Base-by-base conservation (phyloP, 2,113 vertebrate genomes). In the Ammospiza caudacuta region DNA sequence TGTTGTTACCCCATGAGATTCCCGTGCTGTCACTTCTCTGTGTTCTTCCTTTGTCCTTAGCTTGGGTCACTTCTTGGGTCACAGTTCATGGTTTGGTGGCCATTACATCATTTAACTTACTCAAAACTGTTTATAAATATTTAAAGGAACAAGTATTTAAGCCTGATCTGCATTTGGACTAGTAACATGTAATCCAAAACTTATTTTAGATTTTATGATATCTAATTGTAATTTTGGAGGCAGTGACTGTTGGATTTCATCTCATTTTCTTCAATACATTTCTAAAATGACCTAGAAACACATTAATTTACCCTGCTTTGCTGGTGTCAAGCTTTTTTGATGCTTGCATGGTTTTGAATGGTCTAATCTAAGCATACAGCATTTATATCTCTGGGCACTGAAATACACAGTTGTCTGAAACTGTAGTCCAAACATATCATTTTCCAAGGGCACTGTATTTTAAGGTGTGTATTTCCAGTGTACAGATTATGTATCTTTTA, bases 291-390 rank as follows among this genome's bases (percentile, higher is more conserved):
- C 12, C 17, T 62, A 13, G n/a, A 31, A 93, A 58, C 33, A 6
- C 17, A 39, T 39, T 43, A 25, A 84, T 73, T 76, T 79, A 80
- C 69, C 35, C 39, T 68, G 19, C 19, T 64, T 51, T 88, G 17
- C 7, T 0, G 0, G 4, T 28, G 11, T 67, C 44, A 41, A 44
- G 21, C 5, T 28, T 66, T 69, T 64, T 44, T 44, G 29, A 33
- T 39, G 20, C 49, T 76, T 79, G 8, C 12, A 6, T 70, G 39
- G 7, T 46, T 80, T 86, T 43, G 25, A 83, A 41, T 76, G 17
- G 25, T 61, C 7, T 44, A 18, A 33, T 81, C 8, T 59, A 12
- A 20, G 29, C 57, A 55, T 49, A 52, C 12, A 64, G 1, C 31
- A 62, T 73, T 15, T 21, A 1, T 66, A 37, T 76, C 14, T 84